These are phyloP conservation scores for Bombyx mori DNA, from an alignment of 1,140 invertebrate genomes.

Conservation along the genomic window ASM3026992v2 NC_085126.1:5642501-5643000, in stretches of 20 bases:
- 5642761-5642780: too few species aligned
- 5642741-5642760: too few species aligned
- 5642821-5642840: too few species aligned
- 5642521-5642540: constrained; percentile 99
- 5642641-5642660: too few species aligned
- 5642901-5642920: constrained; percentile 98
- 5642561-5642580: constrained; percentile 34
- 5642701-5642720: too few species aligned
- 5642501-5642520: constrained; percentile 98
- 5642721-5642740: too few species aligned
- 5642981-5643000: constrained; percentile 99
- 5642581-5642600: background rate
- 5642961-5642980: constrained; percentile 99
- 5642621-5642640: too few species aligned
- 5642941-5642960: constrained; percentile 95
- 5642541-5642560: constrained; percentile 97
- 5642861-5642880: background rate
- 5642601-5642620: too few species aligned
- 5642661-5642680: too few species aligned
- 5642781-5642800: too few species aligned
- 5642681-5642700: too few species aligned
- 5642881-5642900: constrained; percentile 99
- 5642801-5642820: too few species aligned
- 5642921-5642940: constrained; percentile 98
- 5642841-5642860: background rate